Conservation (phyloP, 2,113 vertebrate genomes). For the Sardina pilchardus region DNA sequence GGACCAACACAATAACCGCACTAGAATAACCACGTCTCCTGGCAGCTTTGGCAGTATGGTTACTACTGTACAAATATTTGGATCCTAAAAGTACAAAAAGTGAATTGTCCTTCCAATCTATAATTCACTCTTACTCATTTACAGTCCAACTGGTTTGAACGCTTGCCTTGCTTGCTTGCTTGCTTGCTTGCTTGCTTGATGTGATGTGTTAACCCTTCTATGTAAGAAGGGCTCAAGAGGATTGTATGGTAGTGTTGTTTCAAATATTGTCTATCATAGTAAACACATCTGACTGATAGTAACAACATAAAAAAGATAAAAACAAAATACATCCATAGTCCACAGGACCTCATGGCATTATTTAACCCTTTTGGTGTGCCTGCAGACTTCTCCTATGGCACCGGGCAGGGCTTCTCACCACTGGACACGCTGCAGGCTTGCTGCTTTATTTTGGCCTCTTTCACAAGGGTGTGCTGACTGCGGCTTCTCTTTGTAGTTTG, state of each 20-base stretch:
- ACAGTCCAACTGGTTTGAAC: background rate
- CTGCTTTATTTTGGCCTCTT: constrained; percentile 74
- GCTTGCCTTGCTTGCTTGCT: no score
- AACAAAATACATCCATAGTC: background rate
- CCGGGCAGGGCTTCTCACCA: constrained; percentile 69
- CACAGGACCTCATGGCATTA: background rate
- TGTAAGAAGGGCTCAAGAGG: background rate
- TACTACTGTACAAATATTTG: background rate
- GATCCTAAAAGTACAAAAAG: background rate
- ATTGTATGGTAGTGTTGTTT: no score
- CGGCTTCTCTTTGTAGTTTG: constrained; percentile 74
- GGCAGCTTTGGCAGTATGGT: background rate
- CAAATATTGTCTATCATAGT: background rate
- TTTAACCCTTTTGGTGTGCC: background rate
- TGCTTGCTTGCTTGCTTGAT: background rate
- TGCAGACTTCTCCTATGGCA: background rate
- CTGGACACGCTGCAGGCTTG: constrained; percentile 74
- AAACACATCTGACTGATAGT: background rate
- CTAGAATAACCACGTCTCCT: background rate
- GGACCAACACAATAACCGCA: background rate
- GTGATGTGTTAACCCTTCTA: background rate
- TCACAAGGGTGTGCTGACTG: constrained; percentile 76
- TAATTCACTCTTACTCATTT: background rate
- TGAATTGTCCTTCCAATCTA: background rate
- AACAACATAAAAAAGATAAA: background rate